Base-by-base conservation (phyloP, 1,140 invertebrate genomes). In the Planococcus citri region DNA sequence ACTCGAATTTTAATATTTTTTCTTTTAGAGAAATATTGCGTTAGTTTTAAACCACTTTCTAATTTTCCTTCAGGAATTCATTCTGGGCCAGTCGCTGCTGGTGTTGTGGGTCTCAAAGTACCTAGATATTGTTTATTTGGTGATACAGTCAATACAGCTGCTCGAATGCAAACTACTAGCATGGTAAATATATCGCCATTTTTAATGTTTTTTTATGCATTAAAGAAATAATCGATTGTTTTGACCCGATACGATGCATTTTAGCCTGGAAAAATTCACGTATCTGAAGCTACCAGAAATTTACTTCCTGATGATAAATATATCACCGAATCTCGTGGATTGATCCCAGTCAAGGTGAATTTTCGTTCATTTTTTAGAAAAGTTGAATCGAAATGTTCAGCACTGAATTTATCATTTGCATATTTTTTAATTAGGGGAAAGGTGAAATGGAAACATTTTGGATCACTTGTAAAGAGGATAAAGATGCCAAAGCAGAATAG, bases 81-180 rank as follows among this genome's bases (percentile, higher is more conserved):
- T 75, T 87, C 83, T 37, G 90, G 91, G 58, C 86, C 90, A 2
- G 88, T 89, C 21, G 88, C 90, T 0, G 88, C 87, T 6, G 89
- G 90, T 20, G 88, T 94, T 1, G 88, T 93, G 0, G 88, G 88
- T 1, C 78, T 88, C 27, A 88, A 88, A 76, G 84, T 90, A 74
- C 88, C 84, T 0, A 77, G 84, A 71, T 92, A 90, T 76, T 91
- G 89, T 72, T 84, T 91, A 4, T 91, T 91, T 71, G 93, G 93
- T 0, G 93, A 95, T 76, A 93, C 92, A 1, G 88, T 92, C 9
- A 92, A 92, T 74, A 91, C 88, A 0, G 89, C 90, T 4, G 89
- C 90, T 0, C 82, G 91, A 70, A 94, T 94, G 90, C 90, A 91
- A 74, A 88, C 89, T 0, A 85, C 86, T 8, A 85, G 87, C 72